A percentile compares a stretch with the other conserved stretches of the same genome.
These are phyloP conservation scores for Zaprionus tsacasi DNA, from an alignment of 1,140 invertebrate species.

Conservation along the genomic window DNA sequence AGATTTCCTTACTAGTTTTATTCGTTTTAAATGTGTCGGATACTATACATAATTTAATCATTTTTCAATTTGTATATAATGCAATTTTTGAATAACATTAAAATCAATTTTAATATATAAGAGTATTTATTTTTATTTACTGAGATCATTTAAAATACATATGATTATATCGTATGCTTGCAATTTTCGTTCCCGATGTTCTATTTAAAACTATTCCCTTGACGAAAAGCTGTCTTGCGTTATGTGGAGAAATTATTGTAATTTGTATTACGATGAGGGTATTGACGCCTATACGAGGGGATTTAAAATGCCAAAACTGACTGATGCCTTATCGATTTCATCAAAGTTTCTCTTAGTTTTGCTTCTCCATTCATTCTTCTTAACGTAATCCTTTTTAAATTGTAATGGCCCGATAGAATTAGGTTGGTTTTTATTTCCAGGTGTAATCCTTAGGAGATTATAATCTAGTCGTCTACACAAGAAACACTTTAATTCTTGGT, in stretches of 20 bases:
- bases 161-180: neutral
- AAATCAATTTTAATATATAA: neutral
- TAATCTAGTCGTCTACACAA: conserved; percentile 49
- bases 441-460: conserved; percentile 39
- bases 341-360: conserved; percentile 73
- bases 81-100: neutral
- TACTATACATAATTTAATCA: no score
- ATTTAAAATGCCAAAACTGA: conserved; percentile 72
- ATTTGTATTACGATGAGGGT: conserved; percentile 21
- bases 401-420: conserved; percentile 32
- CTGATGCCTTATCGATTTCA: conserved; percentile 73
- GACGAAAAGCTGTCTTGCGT: conserved; percentile 63
- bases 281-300: conserved; percentile 67
- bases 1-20: no score
- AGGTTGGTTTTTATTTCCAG: conserved; percentile 31
- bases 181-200: neutral
- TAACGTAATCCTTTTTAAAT: conserved; percentile 52
- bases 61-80: neutral
- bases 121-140: conserved; percentile 25
- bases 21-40: no score
- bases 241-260: conserved; percentile 21
- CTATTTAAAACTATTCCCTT: conserved; percentile 55
- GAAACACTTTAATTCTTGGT: conserved; percentile 54
- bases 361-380: conserved; percentile 62
- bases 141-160: conserved; percentile 3